These are phyloP conservation scores for Planiliza haematocheilus DNA, from an alignment of 2,113 vertebrate genomes.

Conservation along the genomic window DNA sequence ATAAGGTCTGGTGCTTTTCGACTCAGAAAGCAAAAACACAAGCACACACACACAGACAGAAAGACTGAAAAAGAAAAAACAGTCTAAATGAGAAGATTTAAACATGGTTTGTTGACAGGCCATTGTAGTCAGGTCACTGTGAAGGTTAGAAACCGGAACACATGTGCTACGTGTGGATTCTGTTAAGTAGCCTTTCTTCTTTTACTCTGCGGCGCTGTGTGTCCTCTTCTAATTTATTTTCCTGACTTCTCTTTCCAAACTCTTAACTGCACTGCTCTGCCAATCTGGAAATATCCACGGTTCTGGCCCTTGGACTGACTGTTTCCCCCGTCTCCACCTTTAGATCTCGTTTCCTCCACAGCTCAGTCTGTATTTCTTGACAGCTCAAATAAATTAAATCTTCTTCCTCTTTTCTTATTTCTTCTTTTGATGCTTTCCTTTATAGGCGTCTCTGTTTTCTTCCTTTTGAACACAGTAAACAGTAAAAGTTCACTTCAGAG, in stretches of 20 bases:
- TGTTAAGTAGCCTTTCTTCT: neutral
- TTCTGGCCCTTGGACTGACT: constrained; percentile 22
- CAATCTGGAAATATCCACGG: constrained; percentile 29
- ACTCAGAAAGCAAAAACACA: no score
- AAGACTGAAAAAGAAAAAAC: no score
- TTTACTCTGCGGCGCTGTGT: neutral
- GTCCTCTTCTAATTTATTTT: neutral
- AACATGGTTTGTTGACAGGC: no score
- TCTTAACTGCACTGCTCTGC: neutral
- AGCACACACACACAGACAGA: neutral
- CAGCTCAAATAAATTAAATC: neutral
- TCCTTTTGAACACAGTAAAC: constrained; percentile 23
- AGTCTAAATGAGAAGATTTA: no score
- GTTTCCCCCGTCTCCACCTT: neutral
- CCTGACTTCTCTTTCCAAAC: neutral
- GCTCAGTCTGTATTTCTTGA: constrained; percentile 8
- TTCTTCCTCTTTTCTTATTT: neutral
- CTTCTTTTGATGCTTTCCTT: neutral
- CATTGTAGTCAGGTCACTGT: no score
- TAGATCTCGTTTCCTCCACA: neutral
- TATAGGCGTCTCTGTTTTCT: neutral
- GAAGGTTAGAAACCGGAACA: no score
- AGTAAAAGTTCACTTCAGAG: neutral
- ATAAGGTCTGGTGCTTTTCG: no score
- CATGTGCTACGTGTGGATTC: no score